Evolutionary conservation across 2,113 vertebrate genomes (phyloP).

Genomic region (Gobius niger): DNA sequence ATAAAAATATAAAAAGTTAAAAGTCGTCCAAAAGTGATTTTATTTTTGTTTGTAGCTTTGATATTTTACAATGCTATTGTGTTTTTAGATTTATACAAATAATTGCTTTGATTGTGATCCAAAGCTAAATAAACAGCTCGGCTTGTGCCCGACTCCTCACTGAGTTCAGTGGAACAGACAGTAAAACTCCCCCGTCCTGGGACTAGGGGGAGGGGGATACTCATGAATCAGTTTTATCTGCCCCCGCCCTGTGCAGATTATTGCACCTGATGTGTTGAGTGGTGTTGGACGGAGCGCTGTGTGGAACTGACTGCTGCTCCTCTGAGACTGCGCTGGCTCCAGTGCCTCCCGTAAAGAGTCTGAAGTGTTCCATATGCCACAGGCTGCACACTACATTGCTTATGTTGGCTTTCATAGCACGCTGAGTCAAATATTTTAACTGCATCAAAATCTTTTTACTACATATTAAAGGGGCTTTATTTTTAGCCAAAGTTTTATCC

Average conservation of each 20-base stretch:
- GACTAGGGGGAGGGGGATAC: constrained; percentile 51
- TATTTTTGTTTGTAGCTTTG: constrained; percentile 64
- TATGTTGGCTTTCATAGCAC: constrained; percentile 46
- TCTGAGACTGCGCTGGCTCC: constrained; percentile 57
- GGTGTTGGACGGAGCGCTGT: constrained; percentile 52
- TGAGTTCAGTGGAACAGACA: constrained; percentile 32
- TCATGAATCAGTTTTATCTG: constrained; percentile 65
- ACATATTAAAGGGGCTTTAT: neutral
- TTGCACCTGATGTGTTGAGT: constrained; percentile 71
- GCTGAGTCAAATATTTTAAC: constrained; percentile 45
- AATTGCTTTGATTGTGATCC: constrained; percentile 56
- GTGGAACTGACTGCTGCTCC: constrained; percentile 55
- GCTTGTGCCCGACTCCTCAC: constrained; percentile 22
- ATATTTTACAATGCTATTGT: constrained; percentile 21
- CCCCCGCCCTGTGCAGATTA: constrained; percentile 44
- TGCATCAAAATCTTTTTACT: constrained; percentile 24
- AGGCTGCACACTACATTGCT: constrained; percentile 55
- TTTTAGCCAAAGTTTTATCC: neutral
- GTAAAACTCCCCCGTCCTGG: constrained; percentile 8
- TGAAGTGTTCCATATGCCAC: constrained; percentile 19
- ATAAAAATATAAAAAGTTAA: constrained; percentile 30
- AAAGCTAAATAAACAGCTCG: constrained; percentile 50
- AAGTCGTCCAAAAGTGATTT: constrained; percentile 71
- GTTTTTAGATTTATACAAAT: constrained; percentile 47
- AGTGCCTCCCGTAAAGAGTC: constrained; percentile 52